These are phyloP conservation scores for Amphiprion clarkii DNA, from an alignment of 2,797 vertebrate species.

Conservation along the genomic window DNA sequence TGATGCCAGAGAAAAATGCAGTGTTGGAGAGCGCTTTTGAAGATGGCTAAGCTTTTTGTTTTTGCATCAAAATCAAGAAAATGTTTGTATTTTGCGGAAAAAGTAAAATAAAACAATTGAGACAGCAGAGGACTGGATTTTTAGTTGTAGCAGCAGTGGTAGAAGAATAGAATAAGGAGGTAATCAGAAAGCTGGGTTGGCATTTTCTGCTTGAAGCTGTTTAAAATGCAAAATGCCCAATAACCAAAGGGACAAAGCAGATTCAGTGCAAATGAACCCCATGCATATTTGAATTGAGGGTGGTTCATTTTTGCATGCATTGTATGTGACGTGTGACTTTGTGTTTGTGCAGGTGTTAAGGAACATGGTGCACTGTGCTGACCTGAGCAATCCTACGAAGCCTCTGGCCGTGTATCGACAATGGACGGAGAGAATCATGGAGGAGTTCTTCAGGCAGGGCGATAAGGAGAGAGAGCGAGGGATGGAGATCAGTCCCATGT, in stretches of 20 bases:
- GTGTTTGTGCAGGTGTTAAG: constrained; percentile 81
- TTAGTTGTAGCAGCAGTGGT: background rate
- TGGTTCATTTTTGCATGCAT: background rate
- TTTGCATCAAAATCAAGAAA: background rate
- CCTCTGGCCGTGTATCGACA: constrained; percentile 93
- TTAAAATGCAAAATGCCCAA: constrained; percentile 1
- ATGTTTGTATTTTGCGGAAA: background rate
- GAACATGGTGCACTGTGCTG: constrained; percentile 97
- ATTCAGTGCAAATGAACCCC: background rate
- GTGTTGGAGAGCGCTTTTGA: background rate
- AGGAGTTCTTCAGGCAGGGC: constrained; percentile 96
- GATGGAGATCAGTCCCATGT: constrained; percentile 98
- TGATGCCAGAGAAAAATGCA: background rate
- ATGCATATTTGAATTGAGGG: background rate
- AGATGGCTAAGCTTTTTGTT: background rate
- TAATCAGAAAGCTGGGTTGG: background rate
- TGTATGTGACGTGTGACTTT: constrained; percentile 21
- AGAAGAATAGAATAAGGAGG: background rate
- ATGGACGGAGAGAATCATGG: constrained; percentile 97
- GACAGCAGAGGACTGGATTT: background rate
- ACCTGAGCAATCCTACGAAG: constrained; percentile 97
- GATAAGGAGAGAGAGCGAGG: constrained; percentile 94
- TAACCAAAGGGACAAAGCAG: background rate
- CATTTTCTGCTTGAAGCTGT: background rate
- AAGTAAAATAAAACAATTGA: background rate